Base-by-base conservation (phyloP, 2,113 vertebrate species). In the Datnioides undecimradiatus region DNA sequence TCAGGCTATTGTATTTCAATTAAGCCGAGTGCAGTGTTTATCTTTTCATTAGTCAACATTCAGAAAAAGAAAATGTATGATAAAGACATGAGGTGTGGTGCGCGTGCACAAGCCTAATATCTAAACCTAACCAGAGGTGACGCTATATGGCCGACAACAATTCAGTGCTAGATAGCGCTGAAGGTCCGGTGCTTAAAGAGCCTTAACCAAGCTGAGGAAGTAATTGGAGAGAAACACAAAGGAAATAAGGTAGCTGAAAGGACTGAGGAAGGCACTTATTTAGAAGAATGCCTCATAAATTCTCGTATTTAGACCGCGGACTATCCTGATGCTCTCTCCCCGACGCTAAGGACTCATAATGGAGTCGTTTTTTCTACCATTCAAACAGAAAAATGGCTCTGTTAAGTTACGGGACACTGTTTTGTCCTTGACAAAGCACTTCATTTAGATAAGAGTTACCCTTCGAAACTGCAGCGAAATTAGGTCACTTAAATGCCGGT, bases 1-100 rank as follows among this genome's bases (percentile, higher is more conserved):
- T 93, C 85, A 71, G 66, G 33, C 72, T 72, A 90, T 90, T 85
- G 91, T 90, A 90, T 91, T 90, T 93, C 88, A 88, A 91, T 91
- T 88, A 90, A 80, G 78, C 57, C 57, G 63, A 87, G 79, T 71
- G 55, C 70, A 60, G 54, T 84, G 79, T 84, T 89, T 90, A 81
- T 75, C 70, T 82, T 79, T 91, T 66, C 70, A 85, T 93, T 86
- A 82, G 67, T 76, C 82, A 73, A 87, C 84, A 63, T 57, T 76
- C 49, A 48, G 43, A 78, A 67, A 67, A 84, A 70, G 77, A 60
- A 52, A 49, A 60, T 46, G 48, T 58, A 40, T 46, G 73, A 77
- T 21, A 45, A 70, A 75, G 19, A 21, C 31, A 21, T 8, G 57
- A 63, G 54, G 75, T 29, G 19, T 16, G 2, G 3, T 3, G 29